Conservation (phyloP, 2,888 invertebrate genomes). For the Trypoxylon attenuatum region DNA sequence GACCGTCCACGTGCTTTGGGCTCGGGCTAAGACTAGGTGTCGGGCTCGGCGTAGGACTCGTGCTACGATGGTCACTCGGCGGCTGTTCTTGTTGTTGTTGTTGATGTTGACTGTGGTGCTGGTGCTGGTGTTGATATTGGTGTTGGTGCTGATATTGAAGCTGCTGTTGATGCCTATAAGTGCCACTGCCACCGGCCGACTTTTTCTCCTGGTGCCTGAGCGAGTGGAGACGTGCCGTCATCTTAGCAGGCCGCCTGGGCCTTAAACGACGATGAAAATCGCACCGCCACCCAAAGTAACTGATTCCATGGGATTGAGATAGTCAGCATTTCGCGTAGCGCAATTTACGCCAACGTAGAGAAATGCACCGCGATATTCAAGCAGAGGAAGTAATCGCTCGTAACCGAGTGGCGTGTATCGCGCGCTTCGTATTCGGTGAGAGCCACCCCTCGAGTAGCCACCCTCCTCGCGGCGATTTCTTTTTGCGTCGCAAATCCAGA, state of each 20-base stretch:
- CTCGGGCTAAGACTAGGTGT: conserved; percentile 69
- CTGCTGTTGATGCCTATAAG: conserved; percentile 39
- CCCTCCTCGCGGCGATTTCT: too few relatives aligned
- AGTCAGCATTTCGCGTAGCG: conserved; percentile 65
- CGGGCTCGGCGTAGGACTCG: conserved; percentile 66
- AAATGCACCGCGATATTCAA: conserved; percentile 28
- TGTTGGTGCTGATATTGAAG: conserved; percentile 56
- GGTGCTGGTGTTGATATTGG: conserved; percentile 37
- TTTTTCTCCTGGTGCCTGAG: conserved; percentile 73
- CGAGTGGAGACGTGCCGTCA: conserved; percentile 74
- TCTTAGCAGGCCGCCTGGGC: conserved; percentile 71
- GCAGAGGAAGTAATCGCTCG: conserved; percentile 4
- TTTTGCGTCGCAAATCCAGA: too few relatives aligned
- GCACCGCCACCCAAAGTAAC: conserved; percentile 66
- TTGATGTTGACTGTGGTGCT: conserved; percentile 36
- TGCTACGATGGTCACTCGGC: conserved; percentile 67
- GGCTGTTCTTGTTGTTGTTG: conserved; percentile 57
- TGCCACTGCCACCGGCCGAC: conserved; percentile 53
- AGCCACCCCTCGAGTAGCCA: too few relatives aligned
- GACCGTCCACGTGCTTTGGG: conserved; percentile 73
- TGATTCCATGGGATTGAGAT: conserved; percentile 59
- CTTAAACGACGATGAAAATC: conserved; percentile 46
- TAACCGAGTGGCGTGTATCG: neutral
- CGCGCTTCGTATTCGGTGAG: too few relatives aligned
- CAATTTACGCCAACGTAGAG: too few relatives aligned